A percentile compares a stretch with the other conserved stretches of the same genome.
phyloP scores from a whole-genome alignment of 2,797 vertebrate genomes.

The Tympanoctomys barrerae region DNA sequence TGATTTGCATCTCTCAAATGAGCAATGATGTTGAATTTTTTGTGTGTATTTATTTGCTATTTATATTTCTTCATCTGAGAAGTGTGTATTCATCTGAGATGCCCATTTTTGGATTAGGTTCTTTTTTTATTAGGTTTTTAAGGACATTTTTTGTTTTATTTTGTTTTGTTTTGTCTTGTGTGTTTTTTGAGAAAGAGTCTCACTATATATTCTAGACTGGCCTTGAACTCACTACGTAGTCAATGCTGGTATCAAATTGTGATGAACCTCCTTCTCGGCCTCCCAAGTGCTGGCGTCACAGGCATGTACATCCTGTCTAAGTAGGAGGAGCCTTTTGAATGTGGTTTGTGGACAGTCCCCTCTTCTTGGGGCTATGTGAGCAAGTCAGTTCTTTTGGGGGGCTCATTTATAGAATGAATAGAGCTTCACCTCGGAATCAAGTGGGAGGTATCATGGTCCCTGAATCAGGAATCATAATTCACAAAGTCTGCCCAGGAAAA shows the following conservation, averaged over 20 bases:
- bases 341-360: not conserved
- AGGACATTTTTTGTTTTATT: not conserved
- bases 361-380: not conserved
- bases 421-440: not conserved
- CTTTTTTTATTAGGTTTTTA: not conserved
- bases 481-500: slow-evolving; percentile 4
- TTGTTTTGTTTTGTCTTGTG: not conserved
- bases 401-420: not conserved
- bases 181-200: not conserved
- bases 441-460: not conserved
- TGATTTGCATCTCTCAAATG: not conserved
- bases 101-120: not conserved
- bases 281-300: not conserved
- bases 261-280: not conserved
- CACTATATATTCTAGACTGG: not conserved
- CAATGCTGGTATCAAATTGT: not conserved
- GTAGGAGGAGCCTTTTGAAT: not conserved
- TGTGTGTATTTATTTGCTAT: not conserved
- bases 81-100: not conserved
- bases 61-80: not conserved
- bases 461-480: not conserved
- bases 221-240: not conserved
- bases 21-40: not conserved
- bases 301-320: not conserved
- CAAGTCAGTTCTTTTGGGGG: slow-evolving; percentile 4